A percentile compares a stretch with the other conserved stretches of the same genome.
Conservation (phyloP, 2,797 vertebrate genomes). For the Phrynocephalus vlangalii region DNA sequence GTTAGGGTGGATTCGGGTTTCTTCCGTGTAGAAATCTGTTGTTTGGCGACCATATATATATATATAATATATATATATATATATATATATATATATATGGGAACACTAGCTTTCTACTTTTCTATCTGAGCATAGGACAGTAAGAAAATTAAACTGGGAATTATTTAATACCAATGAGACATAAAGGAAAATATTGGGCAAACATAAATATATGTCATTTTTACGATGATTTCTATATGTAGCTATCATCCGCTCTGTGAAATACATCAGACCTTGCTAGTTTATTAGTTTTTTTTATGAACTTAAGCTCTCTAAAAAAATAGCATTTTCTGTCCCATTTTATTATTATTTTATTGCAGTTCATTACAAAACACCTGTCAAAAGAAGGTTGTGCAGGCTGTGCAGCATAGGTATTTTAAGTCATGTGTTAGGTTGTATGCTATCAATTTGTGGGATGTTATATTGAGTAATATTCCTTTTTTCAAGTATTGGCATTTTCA, state of each 20-base stretch:
- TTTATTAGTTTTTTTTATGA: conserved; percentile 68
- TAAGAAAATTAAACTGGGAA: conserved; percentile 68
- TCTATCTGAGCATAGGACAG: conserved; percentile 55
- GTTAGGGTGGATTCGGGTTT: too few species aligned
- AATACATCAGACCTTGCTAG: conserved; percentile 36
- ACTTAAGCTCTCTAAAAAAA: conserved; percentile 32
- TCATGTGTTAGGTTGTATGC: conserved; percentile 38
- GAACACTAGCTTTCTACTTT: conserved; percentile 30
- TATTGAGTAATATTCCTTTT: conserved; percentile 35
- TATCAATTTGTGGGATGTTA: conserved; percentile 41
- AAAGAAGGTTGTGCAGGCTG: conserved; percentile 45
- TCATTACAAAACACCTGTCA: conserved; percentile 48
- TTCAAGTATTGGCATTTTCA: conserved; percentile 51
- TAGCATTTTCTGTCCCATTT: not conserved
- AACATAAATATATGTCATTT: conserved; percentile 61
- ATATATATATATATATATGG: conserved; percentile 44
- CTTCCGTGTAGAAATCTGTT: too few species aligned
- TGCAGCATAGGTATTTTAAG: conserved; percentile 55
- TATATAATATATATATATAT: too few species aligned
- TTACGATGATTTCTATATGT: conserved; percentile 59
- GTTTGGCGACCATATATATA: too few species aligned
- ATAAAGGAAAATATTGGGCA: conserved; percentile 65
- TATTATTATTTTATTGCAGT: conserved; percentile 50
- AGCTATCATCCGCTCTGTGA: conserved; percentile 43
- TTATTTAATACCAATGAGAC: conserved; percentile 72